Evolutionary conservation across 2,113 vertebrate species (phyloP), one percentile per base, ranked within the genome.

Genomic region (Pandion haliaetus): DNA sequence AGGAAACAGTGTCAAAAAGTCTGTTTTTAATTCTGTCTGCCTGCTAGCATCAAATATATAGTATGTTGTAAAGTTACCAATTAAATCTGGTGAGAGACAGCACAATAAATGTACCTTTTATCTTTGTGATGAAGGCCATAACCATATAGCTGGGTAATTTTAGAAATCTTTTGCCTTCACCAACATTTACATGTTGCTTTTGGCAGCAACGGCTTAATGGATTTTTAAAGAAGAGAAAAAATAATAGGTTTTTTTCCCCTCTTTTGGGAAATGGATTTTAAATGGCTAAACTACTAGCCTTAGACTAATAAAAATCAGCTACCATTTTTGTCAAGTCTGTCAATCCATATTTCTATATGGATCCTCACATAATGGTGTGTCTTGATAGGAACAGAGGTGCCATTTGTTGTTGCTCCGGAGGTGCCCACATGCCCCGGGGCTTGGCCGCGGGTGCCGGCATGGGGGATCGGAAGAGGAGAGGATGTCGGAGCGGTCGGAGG

Each of bases 71-170:
- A 98, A 98, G 95, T 97, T 97, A 97, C 98, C 96, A 91, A 96
- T 98, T 98, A 97, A 97, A 95, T 97, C 94, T 97, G 98, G 97
- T 97, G 98, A 98, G 97, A 98, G 98, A 98, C 97, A 98, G 98
- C 98, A 98, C 98, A 98, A 98, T 98, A 98, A 98, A 98, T 98
- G 98, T 98, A 98, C 98, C 97, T 98, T 98, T 98, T 98, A 98
- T 98, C 97, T 97, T 97, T 95, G 96, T 96, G 87, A 98, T 97
- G 98, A 98, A 98, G 98, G 98, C 98, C 97, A 88, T 97, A 98
- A 98, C 97, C 97, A 88, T 97, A 97, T 76, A 98, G 97, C 96
- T 98, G 97, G 97, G 96, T 98, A 97, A 98, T 97, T 97, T 97
- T 97, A 98, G 96, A 96, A 97, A 92, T 95, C 96, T 98, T 98